phyloP scores from a whole-genome alignment of 2,113 vertebrate genomes.

The Puma concolor region DNA sequence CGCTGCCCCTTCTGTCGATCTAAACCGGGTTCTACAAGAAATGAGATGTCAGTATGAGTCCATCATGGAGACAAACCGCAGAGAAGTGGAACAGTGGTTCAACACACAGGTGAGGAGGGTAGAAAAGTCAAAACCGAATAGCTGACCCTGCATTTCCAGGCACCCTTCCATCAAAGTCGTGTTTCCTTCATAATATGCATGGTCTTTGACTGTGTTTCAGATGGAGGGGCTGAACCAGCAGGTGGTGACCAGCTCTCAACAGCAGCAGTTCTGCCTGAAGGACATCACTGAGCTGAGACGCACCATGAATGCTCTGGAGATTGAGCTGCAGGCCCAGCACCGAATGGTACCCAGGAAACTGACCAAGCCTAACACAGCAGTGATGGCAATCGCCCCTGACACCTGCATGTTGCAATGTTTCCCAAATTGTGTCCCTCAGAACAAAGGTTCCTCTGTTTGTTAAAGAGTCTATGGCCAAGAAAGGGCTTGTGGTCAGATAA shows the following conservation, averaged over 20 bases:
- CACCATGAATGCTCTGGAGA: constrained; percentile 85
- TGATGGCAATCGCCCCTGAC: neutral
- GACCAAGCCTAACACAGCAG: neutral
- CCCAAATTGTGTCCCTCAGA: neutral
- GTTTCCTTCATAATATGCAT: neutral
- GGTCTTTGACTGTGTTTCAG: constrained; percentile 66
- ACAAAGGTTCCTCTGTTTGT: neutral
- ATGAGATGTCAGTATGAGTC: constrained; percentile 82
- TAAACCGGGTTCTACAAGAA: constrained; percentile 79
- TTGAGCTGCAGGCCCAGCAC: constrained; percentile 89
- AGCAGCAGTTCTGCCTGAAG: constrained; percentile 80
- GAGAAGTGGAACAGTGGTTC: constrained; percentile 83
- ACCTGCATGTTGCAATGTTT: neutral
- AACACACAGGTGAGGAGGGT: constrained; percentile 71
- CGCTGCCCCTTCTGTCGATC: constrained; percentile 70
- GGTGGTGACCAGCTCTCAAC: constrained; percentile 79
- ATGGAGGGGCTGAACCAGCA: constrained; percentile 86
- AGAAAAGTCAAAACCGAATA: neutral
- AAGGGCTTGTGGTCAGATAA: neutral
- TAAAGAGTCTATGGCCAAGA: neutral
- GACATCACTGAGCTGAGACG: constrained; percentile 88
- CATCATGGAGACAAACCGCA: constrained; percentile 77
- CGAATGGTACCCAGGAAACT: constrained; percentile 82
- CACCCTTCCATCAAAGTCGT: neutral
- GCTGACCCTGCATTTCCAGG: neutral